A percentile compares a stretch with the other conserved stretches of the same genome.
phyloP scores from a whole-genome alignment of 2,113 vertebrate species.

The Mustela nigripes region DNA sequence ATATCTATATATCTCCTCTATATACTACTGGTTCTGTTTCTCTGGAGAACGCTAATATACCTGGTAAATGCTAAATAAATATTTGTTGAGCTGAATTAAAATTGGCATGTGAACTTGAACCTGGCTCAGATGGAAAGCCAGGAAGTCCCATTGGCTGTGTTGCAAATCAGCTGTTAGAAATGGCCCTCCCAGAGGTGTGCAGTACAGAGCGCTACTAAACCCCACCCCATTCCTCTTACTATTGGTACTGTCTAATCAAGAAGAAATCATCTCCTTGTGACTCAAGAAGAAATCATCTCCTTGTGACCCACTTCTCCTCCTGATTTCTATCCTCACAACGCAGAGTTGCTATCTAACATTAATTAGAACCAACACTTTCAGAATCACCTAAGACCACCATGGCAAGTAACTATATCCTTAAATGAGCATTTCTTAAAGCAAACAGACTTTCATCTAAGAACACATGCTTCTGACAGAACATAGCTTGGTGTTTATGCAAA shows the following conservation, averaged over 20 bases:
- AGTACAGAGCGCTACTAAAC: background rate
- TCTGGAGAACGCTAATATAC: background rate
- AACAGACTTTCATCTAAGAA: background rate
- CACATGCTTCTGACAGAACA: background rate
- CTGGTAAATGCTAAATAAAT: constrained; percentile 5
- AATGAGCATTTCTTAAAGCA: constrained; percentile 10
- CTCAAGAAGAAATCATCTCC: background rate
- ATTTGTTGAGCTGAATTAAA: constrained; percentile 10
- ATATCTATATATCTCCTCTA: no score
- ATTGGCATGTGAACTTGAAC: background rate
- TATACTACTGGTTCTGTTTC: background rate
- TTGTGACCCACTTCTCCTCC: background rate
- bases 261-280: background rate
- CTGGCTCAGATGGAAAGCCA: background rate
- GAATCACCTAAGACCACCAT: background rate
- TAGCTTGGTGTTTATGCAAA: background rate
- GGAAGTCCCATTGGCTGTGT: background rate
- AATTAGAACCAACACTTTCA: constrained; percentile 28
- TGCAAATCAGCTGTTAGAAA: background rate
- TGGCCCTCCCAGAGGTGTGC: background rate
- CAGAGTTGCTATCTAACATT: constrained; percentile 13
- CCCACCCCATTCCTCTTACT: background rate
- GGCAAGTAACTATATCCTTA: background rate
- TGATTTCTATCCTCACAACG: background rate
- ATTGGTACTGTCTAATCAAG: background rate